These are phyloP conservation scores for Zeuzera pyrina DNA, from an alignment of 2,888 invertebrate genomes.

Conservation along the genomic window DNA sequence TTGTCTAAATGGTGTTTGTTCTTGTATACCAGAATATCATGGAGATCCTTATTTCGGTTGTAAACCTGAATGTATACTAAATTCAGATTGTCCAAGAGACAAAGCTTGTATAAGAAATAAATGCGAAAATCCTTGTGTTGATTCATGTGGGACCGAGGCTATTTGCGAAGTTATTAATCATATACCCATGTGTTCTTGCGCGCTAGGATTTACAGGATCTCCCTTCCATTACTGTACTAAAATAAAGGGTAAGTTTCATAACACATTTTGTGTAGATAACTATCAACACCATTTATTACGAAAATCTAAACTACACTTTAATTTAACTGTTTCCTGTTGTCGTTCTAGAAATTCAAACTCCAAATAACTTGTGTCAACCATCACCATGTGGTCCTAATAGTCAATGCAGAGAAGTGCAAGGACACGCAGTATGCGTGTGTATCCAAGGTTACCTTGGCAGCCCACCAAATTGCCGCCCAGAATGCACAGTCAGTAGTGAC, in stretches of 20 bases:
- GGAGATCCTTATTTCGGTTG: slow-evolving; percentile 84
- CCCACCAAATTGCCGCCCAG: slow-evolving; percentile 84
- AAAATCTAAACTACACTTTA: background rate
- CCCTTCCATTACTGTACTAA: slow-evolving; percentile 74
- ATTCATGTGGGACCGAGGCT: slow-evolving; percentile 77
- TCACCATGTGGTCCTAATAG: slow-evolving; percentile 81
- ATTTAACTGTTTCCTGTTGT: too few relatives aligned
- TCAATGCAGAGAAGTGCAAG: slow-evolving; percentile 78
- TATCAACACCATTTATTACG: background rate
- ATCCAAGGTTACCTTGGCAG: slow-evolving; percentile 77
- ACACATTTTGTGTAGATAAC: background rate
- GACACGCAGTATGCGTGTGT: slow-evolving; percentile 82
- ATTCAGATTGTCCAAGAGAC: slow-evolving; percentile 79
- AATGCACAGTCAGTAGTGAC: slow-evolving; percentile 84
- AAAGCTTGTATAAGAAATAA: slow-evolving; percentile 82
- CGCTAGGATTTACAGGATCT: slow-evolving; percentile 75
- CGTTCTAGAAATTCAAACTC: slow-evolving; percentile 33
- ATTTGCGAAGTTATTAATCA: slow-evolving; percentile 77
- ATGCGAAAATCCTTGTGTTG: slow-evolving; percentile 81
- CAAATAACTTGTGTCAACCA: slow-evolving; percentile 46
- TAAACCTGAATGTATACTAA: slow-evolving; percentile 85
- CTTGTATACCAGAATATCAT: slow-evolving; percentile 79
- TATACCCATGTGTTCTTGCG: slow-evolving; percentile 79
- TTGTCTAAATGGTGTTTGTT: slow-evolving; percentile 78
- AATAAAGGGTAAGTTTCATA: slow-evolving; percentile 34